Base-by-base conservation (phyloP, 64 coral and sea anemone species). In the Platygyra sinensis region DNA sequence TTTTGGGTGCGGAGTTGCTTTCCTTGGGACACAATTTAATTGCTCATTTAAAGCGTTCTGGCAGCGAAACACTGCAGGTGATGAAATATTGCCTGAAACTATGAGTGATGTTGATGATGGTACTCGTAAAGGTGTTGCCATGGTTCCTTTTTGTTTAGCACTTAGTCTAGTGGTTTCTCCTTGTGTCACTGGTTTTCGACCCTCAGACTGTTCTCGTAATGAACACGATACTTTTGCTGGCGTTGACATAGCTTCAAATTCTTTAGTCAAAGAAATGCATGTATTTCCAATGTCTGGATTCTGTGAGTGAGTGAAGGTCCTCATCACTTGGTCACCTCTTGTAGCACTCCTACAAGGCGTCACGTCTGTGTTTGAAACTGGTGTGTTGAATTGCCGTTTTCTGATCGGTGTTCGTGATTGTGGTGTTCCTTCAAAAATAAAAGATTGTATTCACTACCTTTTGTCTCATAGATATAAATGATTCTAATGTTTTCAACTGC, bases 321-420 rank as follows among this genome's bases (percentile, higher is more conserved):
- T 87, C 1, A 8, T 74, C 24, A 52, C 20, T 39, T 75, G 29
- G 30, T 24, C 8, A 20, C 16, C 12, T 49, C 38, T 52, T 28
- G 54, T 19, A 17, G 49, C 19, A 15, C 16, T 51, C 12, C 51
- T 74, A 24, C 28, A 76, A 32, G 86, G 86, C 32, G 49, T 87
- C 29, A 60, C n/a, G 30, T 84, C 20, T 5, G 16, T 65, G 25
- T 74, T 52, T 30, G 30, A 1, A 20, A 75, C 52, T 10, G 73
- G 71, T 60, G 86, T 87, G 51, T 87, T 85, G 38, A 85, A 85
- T 20, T 72, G 62, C 10, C 81, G 64, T 51, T 85, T 85, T 64
- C 81, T 85, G 36, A 85, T 85, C 3, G 81, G 81, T 67, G 81
- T 85, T 69, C 39, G 36, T 14, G 16, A 12, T 28, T 28, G 62